Evolutionary conservation across 1,140 invertebrate species (phyloP), one percentile per base, ranked within the genome.

Genomic region (Eriosoma lanigerum): DNA sequence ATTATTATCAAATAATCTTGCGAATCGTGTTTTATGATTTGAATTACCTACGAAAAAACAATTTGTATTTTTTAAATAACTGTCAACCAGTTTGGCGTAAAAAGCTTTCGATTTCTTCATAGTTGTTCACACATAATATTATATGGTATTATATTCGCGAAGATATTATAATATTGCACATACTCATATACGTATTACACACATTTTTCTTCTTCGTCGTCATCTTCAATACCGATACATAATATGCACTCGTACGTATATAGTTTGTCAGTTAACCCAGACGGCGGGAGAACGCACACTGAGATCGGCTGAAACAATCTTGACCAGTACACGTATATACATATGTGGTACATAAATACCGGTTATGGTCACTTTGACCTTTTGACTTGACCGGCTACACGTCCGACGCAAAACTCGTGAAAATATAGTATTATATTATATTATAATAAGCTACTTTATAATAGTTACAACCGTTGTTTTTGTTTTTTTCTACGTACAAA

Each of bases 341-440:
- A 62, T 8, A 38, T 8, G 32, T 38, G n/a, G n/a, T 72, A 52
- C 29, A 70, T 26, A 72, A 72, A 72, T 72, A 78, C 75, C 75
- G 75, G 56, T 78, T 78, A 48, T 19, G 56, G 56, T 62, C 56
- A 26, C n/a, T 46, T 46, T 78, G 56, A 78, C 75, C 75, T 78
- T 78, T 78, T 60, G 54, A 78, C 75, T 60, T 48, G 56, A 48
- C 54, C 21, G 12, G 54, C 75, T 78, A 24, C 21, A 29, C 56
- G 54, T 72, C 68, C 68, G 48, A 70, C 26, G 48, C 46, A 72
- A 52, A 72, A 50, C 68, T 29, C 68, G 46, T 50, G 48, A 50
- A 29, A 15, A 15, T 24, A 48, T 13, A 5, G 32, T 38, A 38
- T 38, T 38, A 38, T 38, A 4, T 4, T 38, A 38, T 4, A 38